These are phyloP conservation scores for Corythaixoides concolor DNA, from an alignment of 2,113 vertebrate species.

Conservation along the genomic window DNA sequence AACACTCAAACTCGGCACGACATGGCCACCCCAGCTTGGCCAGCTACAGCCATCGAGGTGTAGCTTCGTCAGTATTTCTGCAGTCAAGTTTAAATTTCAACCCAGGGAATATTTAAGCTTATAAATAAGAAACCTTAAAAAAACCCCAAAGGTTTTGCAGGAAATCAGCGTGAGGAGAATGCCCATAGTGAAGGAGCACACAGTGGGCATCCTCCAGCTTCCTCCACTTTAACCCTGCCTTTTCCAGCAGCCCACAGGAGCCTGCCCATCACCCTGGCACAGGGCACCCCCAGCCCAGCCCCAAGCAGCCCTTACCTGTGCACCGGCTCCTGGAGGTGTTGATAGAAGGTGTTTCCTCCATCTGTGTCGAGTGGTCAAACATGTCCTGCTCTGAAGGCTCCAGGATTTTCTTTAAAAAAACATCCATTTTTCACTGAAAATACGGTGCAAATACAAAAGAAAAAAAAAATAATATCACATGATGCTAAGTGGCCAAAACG, in stretches of 20 bases:
- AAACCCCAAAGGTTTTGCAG: fast-evolving
- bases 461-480: neutral
- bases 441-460: fast-evolving
- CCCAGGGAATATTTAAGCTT: neutral
- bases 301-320: neutral
- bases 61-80: neutral
- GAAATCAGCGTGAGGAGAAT: fast-evolving
- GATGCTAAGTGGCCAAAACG: fast-evolving
- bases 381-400: neutral
- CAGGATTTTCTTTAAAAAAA: neutral
- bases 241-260: no score
- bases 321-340: fast-evolving
- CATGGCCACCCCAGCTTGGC: fast-evolving
- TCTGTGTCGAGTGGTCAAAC: neutral
- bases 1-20: fast-evolving
- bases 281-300: no score
- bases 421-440: neutral
- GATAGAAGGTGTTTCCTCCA: neutral
- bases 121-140: fast-evolving
- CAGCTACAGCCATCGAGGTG: neutral
- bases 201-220: fast-evolving
- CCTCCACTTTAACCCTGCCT: neutral
- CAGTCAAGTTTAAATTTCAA: neutral
- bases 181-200: fast-evolving
- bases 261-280: neutral